A percentile compares a stretch with the other conserved stretches of the same genome.
phyloP scores from a whole-genome alignment of 2,797 vertebrate genomes.

The Rousettus madagascariensis region DNA sequence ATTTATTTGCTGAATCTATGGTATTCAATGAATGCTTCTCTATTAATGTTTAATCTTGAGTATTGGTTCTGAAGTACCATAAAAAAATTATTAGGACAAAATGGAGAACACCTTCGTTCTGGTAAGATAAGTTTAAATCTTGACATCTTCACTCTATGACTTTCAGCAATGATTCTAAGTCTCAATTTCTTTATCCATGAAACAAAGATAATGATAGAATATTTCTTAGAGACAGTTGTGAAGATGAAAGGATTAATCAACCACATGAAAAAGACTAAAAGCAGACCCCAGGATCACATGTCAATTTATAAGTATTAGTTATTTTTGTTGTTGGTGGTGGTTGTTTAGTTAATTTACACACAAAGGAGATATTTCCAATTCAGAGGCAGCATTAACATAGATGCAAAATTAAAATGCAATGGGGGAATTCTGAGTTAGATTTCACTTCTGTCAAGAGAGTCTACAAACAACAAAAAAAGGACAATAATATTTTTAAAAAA shows the following conservation, averaged over 20 bases:
- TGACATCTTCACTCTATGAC: neutral
- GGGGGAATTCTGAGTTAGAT: neutral
- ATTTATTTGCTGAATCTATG: neutral
- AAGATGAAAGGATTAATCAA: neutral
- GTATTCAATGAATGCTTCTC: neutral
- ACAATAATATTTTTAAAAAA: neutral
- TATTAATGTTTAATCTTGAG: conserved; percentile 50
- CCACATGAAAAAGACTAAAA: neutral
- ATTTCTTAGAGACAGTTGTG: neutral
- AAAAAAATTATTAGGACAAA: neutral
- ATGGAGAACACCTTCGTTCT: neutral
- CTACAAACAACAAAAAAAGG: neutral
- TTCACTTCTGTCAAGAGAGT: neutral
- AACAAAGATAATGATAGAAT: neutral
- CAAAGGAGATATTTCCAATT: neutral
- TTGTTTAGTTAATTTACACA: neutral
- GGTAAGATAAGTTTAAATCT: neutral
- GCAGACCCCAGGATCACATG: neutral
- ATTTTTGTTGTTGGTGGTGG: neutral
- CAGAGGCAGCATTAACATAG: neutral
- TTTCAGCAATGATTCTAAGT: neutral
- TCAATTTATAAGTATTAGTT: neutral
- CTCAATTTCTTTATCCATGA: neutral
- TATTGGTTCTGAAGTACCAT: neutral
- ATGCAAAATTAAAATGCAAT: neutral